phyloP scores from a whole-genome alignment of 2,888 invertebrate genomes.

The Chouioia cunea region DNA sequence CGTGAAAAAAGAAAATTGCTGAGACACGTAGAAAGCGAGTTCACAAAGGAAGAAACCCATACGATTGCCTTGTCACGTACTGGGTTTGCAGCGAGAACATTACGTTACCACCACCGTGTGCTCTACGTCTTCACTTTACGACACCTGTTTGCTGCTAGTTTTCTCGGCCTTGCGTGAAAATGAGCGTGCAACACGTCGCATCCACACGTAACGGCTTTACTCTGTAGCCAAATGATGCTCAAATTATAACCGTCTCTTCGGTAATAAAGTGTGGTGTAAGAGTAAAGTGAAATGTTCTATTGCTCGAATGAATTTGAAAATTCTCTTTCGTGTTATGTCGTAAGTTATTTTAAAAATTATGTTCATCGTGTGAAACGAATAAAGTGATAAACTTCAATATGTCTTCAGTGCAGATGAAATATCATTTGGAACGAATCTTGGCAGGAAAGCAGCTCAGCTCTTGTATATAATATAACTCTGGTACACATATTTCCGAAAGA shows the following conservation, averaged over 20 bases:
- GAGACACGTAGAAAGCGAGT: background rate
- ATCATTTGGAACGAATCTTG: background rate
- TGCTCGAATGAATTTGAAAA: too few relatives aligned
- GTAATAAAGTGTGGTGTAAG: too few relatives aligned
- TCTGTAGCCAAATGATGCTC: too few relatives aligned
- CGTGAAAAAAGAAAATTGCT: background rate
- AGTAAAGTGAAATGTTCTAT: too few relatives aligned
- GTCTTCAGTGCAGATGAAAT: slow-evolving; percentile 20
- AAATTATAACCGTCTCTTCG: too few relatives aligned
- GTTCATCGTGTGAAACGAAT: background rate
- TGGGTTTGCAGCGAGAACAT: slow-evolving; percentile 45
- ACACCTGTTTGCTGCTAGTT: slow-evolving; percentile 60
- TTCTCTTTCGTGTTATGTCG: too few relatives aligned
- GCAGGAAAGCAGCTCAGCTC: too few relatives aligned
- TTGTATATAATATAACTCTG: too few relatives aligned
- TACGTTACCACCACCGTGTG: slow-evolving; percentile 45
- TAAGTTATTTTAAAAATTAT: too few relatives aligned
- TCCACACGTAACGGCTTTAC: too few relatives aligned
- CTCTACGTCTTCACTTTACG: slow-evolving; percentile 59
- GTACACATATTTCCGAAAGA: too few relatives aligned
- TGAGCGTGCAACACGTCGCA: background rate
- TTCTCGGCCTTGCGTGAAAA: slow-evolving; percentile 14
- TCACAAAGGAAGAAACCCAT: slow-evolving; percentile 36
- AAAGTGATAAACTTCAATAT: slow-evolving; percentile 1
- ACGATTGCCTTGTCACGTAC: slow-evolving; percentile 55